Evolutionary conservation across 64 coral and sea anemone genomes (phyloP), one percentile per base, ranked within the genome.

Genomic region (Pocillopora verrucosa): DNA sequence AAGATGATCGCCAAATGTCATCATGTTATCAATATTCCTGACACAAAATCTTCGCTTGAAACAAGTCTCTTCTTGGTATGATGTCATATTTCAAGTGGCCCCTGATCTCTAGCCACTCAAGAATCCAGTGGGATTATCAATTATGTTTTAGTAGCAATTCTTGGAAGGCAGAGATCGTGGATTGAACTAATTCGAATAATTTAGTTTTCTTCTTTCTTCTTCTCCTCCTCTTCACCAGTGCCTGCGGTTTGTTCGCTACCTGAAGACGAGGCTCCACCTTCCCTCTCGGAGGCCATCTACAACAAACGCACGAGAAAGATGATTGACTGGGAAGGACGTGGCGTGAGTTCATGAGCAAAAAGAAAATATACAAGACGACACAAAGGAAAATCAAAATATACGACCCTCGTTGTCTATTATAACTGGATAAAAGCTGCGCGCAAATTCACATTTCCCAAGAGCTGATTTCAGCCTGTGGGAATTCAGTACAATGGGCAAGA

Each of bases 141-240:
- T 67, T 17, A n/a, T 83, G 4, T 5, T 67, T 1, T 3, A 45
- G 13, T 13, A 16, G 38, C 3, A 22, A 72, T 85, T 72, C 65
- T 85, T 85, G 65, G 5, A 72, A 4, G 64, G 65, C 82, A 72
- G 82, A 72, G 82, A 57, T 72, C 34, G 82, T 85, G 38, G 36
- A 15, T 38, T 13, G 36, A 51, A 51, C 3, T 20, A 41, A 25
- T 13, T 85, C 64, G 11, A 72, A 85, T 65, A 85, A 38, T 94
- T 78, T 87, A 94, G 84, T 77, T 94, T 75, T 94, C 93, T 34
- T 94, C 93, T 80, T 94, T 94, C 89, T 94, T 94, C 75, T 94
- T 94, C 1, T 95, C 82, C 12, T 88, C 89, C 34, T 89, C 83
- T 65, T 81, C 68, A 84, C 80, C 89, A 64, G 77, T 68, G 20